A percentile compares a stretch with the other conserved stretches of the same genome.
Evolutionary conservation across 1,140 invertebrate genomes (phyloP).

Genomic region (Aphelenchoides fujianensis): DNA sequence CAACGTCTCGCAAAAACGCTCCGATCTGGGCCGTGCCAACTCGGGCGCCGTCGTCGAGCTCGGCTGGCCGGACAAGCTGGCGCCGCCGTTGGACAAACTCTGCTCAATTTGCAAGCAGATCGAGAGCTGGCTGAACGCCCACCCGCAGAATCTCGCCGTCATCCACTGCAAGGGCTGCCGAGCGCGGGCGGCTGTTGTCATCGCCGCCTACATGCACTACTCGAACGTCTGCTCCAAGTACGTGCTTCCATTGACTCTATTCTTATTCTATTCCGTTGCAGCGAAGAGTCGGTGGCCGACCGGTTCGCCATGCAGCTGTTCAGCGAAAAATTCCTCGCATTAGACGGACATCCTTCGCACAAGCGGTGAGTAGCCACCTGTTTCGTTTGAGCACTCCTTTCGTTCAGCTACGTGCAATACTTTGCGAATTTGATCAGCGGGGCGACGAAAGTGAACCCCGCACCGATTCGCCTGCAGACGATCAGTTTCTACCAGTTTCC

Average conservation of each 20-base stretch:
- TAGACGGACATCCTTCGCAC: conserved; percentile 79
- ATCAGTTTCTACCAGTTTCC: conserved; percentile 80
- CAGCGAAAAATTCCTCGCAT: conserved; percentile 79
- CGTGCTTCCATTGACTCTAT: conserved; percentile 24
- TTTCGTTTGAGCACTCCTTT: neutral
- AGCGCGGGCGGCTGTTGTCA: conserved; percentile 77
- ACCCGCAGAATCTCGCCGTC: conserved; percentile 76
- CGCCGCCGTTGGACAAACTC: conserved; percentile 80
- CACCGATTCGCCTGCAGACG: conserved; percentile 79
- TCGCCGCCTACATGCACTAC: conserved; percentile 89
- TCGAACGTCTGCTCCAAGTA: conserved; percentile 80
- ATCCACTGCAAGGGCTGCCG: conserved; percentile 79
- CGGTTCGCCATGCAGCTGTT: conserved; percentile 85
- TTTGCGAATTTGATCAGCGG: conserved; percentile 84
- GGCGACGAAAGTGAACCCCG: conserved; percentile 78
- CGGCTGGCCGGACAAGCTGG: conserved; percentile 79
- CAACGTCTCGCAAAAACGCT: conserved; percentile 74
- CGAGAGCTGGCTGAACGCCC: conserved; percentile 80
- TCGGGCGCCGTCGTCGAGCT: conserved; percentile 69
- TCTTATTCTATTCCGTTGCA: conserved; percentile 57
- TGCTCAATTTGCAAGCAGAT: conserved; percentile 87
- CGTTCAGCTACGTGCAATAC: conserved; percentile 80
- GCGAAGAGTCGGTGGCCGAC: conserved; percentile 81
- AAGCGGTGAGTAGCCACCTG: conserved; percentile 69
- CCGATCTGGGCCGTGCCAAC: conserved; percentile 68